Percentiles rank a stretch among this genome's conserved stretches.
These are phyloP conservation scores for Creontiades dilutus DNA, from an alignment of 2,888 invertebrate species.

Conservation along the genomic window DNA sequence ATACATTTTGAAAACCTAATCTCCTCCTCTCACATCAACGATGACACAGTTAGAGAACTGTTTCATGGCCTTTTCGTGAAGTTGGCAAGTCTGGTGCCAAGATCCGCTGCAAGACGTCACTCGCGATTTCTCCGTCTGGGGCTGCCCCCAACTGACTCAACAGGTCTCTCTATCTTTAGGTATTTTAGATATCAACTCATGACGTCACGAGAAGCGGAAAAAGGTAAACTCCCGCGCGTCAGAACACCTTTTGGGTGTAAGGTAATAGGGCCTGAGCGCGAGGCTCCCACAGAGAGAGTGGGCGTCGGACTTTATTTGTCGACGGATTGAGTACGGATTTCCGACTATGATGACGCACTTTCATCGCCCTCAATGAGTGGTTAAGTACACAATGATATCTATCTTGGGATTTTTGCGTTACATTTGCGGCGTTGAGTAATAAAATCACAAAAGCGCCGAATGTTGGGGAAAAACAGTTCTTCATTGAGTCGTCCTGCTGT, in stretches of 20 bases:
- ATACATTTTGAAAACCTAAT: too few species aligned
- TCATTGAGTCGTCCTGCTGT: too few species aligned
- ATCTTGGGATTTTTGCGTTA: too few species aligned
- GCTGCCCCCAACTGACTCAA: background rate
- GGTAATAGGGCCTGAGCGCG: background rate
- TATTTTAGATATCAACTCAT: background rate
- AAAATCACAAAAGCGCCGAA: too few species aligned
- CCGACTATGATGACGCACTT: conserved; percentile 20
- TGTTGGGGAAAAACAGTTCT: too few species aligned
- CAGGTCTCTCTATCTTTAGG: conserved; percentile 15
- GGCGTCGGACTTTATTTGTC: background rate
- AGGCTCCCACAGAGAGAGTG: background rate
- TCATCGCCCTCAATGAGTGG: background rate
- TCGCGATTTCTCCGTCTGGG: conserved; percentile 14
- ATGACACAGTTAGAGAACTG: too few species aligned
- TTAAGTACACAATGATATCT: background rate
- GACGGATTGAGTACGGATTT: conserved; percentile 1
- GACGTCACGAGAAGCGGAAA: conserved; percentile 1
- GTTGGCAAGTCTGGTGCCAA: background rate
- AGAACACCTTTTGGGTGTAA: background rate
- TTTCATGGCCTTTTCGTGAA: too few species aligned
- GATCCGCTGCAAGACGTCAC: background rate
- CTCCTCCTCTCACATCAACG: too few species aligned
- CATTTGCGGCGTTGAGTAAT: too few species aligned
- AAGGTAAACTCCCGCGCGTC: background rate